These are phyloP conservation scores for Physella acuta DNA, from an alignment of 1,140 invertebrate species.

Conservation along the genomic window DNA sequence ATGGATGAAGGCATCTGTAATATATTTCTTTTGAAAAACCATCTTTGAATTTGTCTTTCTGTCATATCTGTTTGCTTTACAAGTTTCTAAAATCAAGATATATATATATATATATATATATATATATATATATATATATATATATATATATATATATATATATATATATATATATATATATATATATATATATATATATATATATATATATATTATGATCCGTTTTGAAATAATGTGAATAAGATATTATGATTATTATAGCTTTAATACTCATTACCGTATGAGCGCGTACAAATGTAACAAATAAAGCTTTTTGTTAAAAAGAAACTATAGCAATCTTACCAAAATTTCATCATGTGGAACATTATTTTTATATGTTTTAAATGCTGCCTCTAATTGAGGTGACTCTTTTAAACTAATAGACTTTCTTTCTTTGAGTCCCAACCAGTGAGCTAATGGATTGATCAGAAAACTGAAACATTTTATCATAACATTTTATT, in stretches of 20 bases:
- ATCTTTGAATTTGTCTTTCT: conserved; percentile 84
- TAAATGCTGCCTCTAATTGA: conserved; percentile 34
- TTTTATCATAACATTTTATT: too few relatives aligned
- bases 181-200: too few relatives aligned
- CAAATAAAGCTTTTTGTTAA: not conserved
- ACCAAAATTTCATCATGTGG: conserved; percentile 33
- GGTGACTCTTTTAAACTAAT: conserved; percentile 19
- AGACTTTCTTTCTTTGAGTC: conserved; percentile 31
- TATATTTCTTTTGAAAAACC: conserved; percentile 77
- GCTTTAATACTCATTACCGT: too few relatives aligned
- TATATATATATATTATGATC: too few relatives aligned
- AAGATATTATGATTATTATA: too few relatives aligned
- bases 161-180: too few relatives aligned
- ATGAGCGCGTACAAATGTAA: too few relatives aligned
- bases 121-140: too few relatives aligned
- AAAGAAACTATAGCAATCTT: not conserved
- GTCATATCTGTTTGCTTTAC: conserved; percentile 82
- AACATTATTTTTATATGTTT: conserved; percentile 21
- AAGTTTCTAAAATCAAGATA: conserved; percentile 31
- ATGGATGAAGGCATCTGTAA: conserved; percentile 84
- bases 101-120: too few relatives aligned
- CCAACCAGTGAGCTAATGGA: conserved; percentile 34
- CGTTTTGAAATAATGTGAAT: too few relatives aligned
- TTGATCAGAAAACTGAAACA: conserved; percentile 34
- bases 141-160: too few relatives aligned